Evolutionary conservation across 2,888 invertebrate species (phyloP), one percentile per base, ranked within the genome.

Genomic region (Athalia rosae): DNA sequence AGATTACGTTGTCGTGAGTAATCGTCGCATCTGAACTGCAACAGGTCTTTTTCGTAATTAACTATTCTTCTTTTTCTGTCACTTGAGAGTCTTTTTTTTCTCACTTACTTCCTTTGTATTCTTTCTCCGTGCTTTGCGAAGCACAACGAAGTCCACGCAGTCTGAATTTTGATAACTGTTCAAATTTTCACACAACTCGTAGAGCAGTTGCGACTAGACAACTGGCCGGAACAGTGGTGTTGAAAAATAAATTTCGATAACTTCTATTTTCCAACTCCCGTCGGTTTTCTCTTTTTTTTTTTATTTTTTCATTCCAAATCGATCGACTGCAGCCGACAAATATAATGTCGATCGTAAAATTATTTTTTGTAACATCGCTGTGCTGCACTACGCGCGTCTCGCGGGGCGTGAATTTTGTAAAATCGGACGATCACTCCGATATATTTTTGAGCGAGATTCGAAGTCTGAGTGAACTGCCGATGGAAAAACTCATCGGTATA

Each of bases 401-500:
- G 28, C 2, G 28, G 28, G 28, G 28, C 28, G 28, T 28, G 28
- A 28, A 28, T 28, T 28, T 28, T 28, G 74, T 61, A n/a, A 41
- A 28, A 3, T 59, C 74, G 13, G 50, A 74, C 15, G 48, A 15
- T 48, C 8, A 28, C 47, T 62, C 15, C 8, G 76, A 76, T 43
- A 81, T 86, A 62, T 85, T 87, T 73, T 47, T 81, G 1, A 83
- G 88, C 13, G 89, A 89, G 79, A 81, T 89, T n/a, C 83, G 84
- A 83, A 92, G 92, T 76, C 90, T 96, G 50, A 94, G 94, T 85
- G 94, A 95, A 85, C 87, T 96, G 73, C 93, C 95, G 3, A 84
- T 96, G 79, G 92, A 94, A 3, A 94, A 94, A 83, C 90, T 96
- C 45, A 89, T 96, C n/a, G 90, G 92, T 79, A 90, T 96, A 3